Percentiles rank a stretch among this genome's conserved stretches.
These are phyloP conservation scores for Spisula solida DNA, from an alignment of 2,888 invertebrate species.

Conservation along the genomic window DNA sequence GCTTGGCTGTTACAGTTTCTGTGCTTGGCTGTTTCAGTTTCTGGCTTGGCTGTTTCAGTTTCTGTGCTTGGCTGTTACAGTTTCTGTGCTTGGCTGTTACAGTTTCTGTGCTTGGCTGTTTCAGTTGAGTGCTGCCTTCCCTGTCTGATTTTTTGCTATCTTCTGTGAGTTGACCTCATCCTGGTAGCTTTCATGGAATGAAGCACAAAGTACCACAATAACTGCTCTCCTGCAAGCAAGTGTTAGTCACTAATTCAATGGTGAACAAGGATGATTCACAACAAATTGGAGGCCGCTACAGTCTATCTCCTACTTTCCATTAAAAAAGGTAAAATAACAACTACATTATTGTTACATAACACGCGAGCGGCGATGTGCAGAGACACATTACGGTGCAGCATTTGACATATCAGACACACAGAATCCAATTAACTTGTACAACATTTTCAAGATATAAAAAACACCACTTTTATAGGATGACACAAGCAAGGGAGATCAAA, in stretches of 20 bases:
- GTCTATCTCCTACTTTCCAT: not conserved
- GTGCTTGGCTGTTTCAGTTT: no score
- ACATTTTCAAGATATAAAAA: constrained; percentile 16
- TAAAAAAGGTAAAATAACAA: not conserved
- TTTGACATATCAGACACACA: not conserved
- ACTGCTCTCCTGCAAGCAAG: no score
- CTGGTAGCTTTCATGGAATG: no score
- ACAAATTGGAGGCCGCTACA: not conserved
- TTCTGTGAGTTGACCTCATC: no score
- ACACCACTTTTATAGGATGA: not conserved
- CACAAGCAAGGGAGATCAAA: not conserved
- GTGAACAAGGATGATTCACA: not conserved
- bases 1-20: no score
- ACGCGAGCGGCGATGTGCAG: not conserved
- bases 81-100: no score
- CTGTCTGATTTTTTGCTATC: no score
- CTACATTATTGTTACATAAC: not conserved
- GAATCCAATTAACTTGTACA: not conserved
- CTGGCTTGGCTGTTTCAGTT: no score
- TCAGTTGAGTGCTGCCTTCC: no score
- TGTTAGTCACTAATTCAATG: not conserved
- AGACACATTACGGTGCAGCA: not conserved
- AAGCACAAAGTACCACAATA: no score
- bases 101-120: no score
- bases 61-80: no score